phyloP scores from a whole-genome alignment of 2,113 vertebrate species.

The Halcyon malimbica region DNA sequence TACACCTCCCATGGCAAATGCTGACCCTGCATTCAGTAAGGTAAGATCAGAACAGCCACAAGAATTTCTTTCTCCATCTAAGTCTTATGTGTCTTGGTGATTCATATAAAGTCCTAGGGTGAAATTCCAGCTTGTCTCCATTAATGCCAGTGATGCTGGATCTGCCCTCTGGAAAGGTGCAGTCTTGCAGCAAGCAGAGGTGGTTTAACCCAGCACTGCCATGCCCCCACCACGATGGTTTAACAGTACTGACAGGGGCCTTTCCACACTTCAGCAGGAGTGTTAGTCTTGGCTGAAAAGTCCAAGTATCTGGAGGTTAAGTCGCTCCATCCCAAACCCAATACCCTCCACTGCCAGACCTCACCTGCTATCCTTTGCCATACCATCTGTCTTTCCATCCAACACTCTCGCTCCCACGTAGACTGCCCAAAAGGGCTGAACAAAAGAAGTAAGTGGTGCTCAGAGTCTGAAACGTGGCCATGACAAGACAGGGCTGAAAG shows the following conservation, averaged over 20 bases:
- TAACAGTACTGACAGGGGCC: slow-evolving; percentile 18
- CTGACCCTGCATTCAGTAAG: background rate
- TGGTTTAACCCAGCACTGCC: background rate
- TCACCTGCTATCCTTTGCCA: background rate
- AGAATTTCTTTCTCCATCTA: background rate
- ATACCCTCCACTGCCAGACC: background rate
- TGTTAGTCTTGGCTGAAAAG: slow-evolving; percentile 28
- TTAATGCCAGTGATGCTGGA: background rate
- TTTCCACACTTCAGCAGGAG: background rate
- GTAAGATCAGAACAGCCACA: background rate
- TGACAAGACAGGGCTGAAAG: background rate
- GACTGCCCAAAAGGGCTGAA: background rate
- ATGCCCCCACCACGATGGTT: background rate
- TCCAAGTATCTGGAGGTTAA: background rate
- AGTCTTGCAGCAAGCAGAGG: background rate
- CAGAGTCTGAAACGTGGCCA: background rate
- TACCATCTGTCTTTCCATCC: background rate
- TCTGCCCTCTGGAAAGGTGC: background rate
- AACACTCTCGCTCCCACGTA: fast-evolving
- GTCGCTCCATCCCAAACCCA: slow-evolving; percentile 10
- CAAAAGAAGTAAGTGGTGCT: background rate
- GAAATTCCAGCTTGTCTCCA: background rate
- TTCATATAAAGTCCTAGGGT: background rate
- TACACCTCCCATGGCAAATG: background rate
- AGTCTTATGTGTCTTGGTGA: background rate